Evolutionary conservation across 2,113 vertebrate genomes (phyloP), one percentile per base, ranked within the genome.

Genomic region (Myiopsitta monachus): DNA sequence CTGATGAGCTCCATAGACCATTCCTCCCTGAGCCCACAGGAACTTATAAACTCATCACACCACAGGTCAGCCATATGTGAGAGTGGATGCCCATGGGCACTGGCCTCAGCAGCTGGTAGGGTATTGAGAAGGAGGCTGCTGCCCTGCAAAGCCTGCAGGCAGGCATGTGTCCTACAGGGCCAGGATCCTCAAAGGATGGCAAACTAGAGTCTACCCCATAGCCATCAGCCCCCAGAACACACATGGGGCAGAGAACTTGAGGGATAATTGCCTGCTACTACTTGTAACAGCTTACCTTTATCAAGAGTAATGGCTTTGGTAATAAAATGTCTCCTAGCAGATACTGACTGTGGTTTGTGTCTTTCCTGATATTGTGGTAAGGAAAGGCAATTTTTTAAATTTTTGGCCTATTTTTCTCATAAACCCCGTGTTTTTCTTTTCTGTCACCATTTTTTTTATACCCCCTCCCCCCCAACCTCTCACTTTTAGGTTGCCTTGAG

Each of bases 181-280:
- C 21, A 10, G 22, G 59, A 79, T 41, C 27, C 44, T 55, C 0
- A 0, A 57, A 59, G 27, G 9, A 18, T 2, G 7, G 22, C 0
- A 1, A 44, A 16, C 6, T 14, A 11, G 38, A 8, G 17, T 18
- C 62, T 41, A 51, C 8, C 8, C 22, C 1, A 0, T 2, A 10
- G 44, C 11, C 10, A 15, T 33, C 7, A 2, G 12, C 19, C 11
- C 69, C 43, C 14, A 54, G 46, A 43, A 14, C 0, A 0, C 47
- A 30, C 0, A 1, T 39, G 14, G 1, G 1, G 15, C 15, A 1
- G 44, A 31, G 23, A 0, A 0, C 18, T 24, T 0, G 0, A 39
- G 38, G 54, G 44, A 5, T 47, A 51, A 55, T 61, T 63, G 19
- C 46, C 36, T 89, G 47, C 46, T 51, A 44, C 43, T 44, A 27